These are phyloP conservation scores for Lissonota sp. DNA, from an alignment of 2,888 invertebrate genomes.

Conservation along the genomic window DNA sequence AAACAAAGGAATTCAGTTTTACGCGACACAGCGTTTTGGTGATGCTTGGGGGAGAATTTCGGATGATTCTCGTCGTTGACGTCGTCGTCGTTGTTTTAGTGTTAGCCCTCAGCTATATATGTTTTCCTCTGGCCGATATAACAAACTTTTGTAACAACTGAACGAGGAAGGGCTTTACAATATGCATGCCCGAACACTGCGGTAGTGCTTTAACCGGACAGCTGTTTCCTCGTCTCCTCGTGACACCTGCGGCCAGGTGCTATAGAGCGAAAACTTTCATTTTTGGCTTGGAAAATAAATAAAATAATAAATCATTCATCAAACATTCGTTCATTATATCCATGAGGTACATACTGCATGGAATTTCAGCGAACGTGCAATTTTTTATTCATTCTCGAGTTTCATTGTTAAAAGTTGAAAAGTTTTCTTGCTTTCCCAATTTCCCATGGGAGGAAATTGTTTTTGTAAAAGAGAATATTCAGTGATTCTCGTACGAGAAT, in stretches of 20 bases:
- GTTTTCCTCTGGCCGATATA: neutral
- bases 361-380: no score
- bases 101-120: neutral
- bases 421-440: no score
- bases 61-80: constrained; percentile 36
- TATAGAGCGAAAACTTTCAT: constrained; percentile 32
- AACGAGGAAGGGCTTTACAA: neutral
- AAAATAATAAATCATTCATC: no score
- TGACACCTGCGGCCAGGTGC: constrained; percentile 80
- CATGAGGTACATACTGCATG: no score
- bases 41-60: no score
- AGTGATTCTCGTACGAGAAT: no score
- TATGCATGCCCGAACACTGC: neutral
- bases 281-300: constrained; percentile 10
- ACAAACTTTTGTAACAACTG: neutral
- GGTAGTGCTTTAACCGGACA: constrained; percentile 68
- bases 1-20: constrained; percentile 68
- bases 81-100: neutral
- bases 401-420: no score
- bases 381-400: no score
- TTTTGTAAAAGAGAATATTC: no score
- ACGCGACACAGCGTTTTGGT: constrained; percentile 34
- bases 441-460: no score
- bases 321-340: no score
- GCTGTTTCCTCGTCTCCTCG: constrained; percentile 72